Conservation (phyloP, 2,888 invertebrate genomes). For the Limnephilus rhombicus region DNA sequence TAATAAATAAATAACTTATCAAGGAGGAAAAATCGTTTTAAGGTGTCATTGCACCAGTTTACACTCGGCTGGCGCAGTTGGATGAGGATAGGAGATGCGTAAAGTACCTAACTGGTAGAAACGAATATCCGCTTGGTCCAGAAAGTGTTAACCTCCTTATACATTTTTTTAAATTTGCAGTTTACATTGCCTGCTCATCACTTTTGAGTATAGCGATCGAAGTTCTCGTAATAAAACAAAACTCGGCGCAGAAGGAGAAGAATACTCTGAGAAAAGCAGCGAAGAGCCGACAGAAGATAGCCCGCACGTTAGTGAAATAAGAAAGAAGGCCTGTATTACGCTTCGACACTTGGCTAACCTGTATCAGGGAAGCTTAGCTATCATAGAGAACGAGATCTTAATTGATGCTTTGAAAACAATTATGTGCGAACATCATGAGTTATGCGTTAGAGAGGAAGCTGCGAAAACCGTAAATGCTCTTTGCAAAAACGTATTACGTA, state of each 20-base stretch:
- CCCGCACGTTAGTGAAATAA: not conserved
- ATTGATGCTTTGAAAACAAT: slow-evolving; percentile 21
- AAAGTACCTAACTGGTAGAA: too few species aligned
- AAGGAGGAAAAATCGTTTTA: too few species aligned
- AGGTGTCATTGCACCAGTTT: too few species aligned
- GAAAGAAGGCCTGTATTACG: slow-evolving; percentile 14
- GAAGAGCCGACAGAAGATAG: not conserved
- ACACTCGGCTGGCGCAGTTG: too few species aligned
- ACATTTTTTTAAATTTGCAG: not conserved
- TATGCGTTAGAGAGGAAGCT: not conserved
- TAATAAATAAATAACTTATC: too few species aligned
- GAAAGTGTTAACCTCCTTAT: too few species aligned
- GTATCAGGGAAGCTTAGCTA: slow-evolving; percentile 14
- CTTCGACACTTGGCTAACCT: not conserved
- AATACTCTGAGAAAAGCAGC: not conserved
- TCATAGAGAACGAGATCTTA: slow-evolving; percentile 12
- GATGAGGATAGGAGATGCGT: too few species aligned
- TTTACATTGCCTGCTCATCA: not conserved
- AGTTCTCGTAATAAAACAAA: not conserved
- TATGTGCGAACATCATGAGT: not conserved
- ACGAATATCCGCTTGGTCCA: too few species aligned
- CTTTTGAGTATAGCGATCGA: not conserved
- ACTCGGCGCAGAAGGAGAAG: not conserved
- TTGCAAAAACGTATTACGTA: slow-evolving; percentile 40
- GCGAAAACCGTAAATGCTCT: slow-evolving; percentile 9